Evolutionary conservation across 2,888 invertebrate species (phyloP).

Genomic region (Mesoligia furuncula): DNA sequence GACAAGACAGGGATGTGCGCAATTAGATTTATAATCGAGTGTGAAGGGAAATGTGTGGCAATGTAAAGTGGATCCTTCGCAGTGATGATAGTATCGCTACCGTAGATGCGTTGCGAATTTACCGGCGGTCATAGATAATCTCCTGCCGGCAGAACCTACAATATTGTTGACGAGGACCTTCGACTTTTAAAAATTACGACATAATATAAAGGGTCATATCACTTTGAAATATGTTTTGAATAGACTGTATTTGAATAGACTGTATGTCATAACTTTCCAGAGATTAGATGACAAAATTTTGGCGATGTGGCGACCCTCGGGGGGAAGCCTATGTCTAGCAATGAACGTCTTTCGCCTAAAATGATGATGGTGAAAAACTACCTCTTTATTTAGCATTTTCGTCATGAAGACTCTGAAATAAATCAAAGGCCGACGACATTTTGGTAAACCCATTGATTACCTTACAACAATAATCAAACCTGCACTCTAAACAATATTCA

Average conservation of each 20-base stretch:
- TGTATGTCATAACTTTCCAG: background rate
- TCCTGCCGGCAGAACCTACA: background rate
- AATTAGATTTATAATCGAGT: constrained; percentile 39
- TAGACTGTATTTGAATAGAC: too few species aligned
- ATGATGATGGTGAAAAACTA: background rate
- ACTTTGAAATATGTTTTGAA: background rate
- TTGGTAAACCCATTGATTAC: background rate
- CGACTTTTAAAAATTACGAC: background rate
- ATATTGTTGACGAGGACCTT: background rate
- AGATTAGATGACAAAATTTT: background rate
- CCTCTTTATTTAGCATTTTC: background rate
- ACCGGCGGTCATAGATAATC: background rate
- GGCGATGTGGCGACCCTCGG: background rate
- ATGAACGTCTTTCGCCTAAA: background rate
- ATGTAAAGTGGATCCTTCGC: constrained; percentile 11
- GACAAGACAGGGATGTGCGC: constrained; percentile 32
- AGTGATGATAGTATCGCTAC: constrained; percentile 7
- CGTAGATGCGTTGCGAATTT: constrained; percentile 19
- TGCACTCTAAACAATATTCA: background rate
- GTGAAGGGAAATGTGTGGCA: constrained; percentile 47
- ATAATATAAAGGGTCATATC: background rate
- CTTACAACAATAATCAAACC: background rate
- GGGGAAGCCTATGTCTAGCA: background rate
- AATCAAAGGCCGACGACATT: background rate
- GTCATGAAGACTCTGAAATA: background rate